Percentiles rank a stretch among this genome's conserved stretches.
phyloP scores from a whole-genome alignment of 2,113 vertebrate species.

The Panthera uncia region DNA sequence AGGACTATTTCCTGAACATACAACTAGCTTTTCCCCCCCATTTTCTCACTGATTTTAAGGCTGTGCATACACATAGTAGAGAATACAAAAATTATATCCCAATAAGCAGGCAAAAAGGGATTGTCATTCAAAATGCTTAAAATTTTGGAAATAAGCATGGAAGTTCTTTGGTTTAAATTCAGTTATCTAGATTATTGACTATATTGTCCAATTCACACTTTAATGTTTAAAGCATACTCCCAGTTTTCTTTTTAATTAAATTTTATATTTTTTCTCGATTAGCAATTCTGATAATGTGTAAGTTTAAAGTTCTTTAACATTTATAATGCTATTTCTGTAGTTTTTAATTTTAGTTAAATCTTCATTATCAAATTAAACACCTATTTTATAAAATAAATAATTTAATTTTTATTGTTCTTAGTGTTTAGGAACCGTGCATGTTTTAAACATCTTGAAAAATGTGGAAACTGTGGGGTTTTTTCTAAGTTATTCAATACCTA shows the following conservation, averaged over 20 bases:
- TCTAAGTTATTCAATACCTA: background rate
- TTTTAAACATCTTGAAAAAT: background rate
- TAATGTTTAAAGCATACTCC: background rate
- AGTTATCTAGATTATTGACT: background rate
- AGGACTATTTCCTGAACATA: background rate
- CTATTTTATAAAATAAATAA: background rate
- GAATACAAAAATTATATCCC: background rate
- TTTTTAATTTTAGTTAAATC: background rate
- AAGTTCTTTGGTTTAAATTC: background rate
- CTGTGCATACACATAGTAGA: background rate
- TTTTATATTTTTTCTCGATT: background rate
- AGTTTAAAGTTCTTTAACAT: background rate
- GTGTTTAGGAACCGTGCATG: background rate
- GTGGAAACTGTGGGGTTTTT: rapidly evolving
- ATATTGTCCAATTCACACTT: background rate
- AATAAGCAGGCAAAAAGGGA: background rate
- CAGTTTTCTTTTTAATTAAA: background rate
- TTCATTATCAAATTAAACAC: background rate
- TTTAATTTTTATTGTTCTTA: background rate
- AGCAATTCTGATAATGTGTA: background rate
- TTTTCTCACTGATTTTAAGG: background rate
- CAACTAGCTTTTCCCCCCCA: background rate
- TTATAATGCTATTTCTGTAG: background rate
- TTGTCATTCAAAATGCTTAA: background rate
- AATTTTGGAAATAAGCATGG: background rate